Base-by-base conservation (phyloP, 2,888 invertebrate species). In the Luffia ferchaultella region DNA sequence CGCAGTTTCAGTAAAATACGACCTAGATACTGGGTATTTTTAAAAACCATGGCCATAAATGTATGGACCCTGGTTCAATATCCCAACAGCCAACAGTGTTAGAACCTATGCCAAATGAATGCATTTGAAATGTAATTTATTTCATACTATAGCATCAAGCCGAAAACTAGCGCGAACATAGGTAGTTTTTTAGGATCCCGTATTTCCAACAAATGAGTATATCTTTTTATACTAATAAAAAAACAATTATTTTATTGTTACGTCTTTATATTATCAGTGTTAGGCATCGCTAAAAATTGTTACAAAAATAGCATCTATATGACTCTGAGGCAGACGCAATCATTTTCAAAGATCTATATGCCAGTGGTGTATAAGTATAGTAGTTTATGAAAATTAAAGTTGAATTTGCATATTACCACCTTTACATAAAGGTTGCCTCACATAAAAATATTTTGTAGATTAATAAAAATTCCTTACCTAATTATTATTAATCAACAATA, bases 401-500 rank as follows among this genome's bases (percentile, higher is more conserved):
- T 30, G 30, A 30, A 30, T 3, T 3, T 30, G 30, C 30, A 30
- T n/a, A 30, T 30, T 30, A 30, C 12, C 30, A 7, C 12, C 30
- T 30, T 30, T 30, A 12, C 30, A 7, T 30, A 30, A 30, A 30
- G 30, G 30, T 30, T 30, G 30, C n/a, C n/a, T n/a, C n/a, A n/a
- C n/a, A n/a, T n/a, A n/a, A n/a, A n/a, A n/a, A n/a, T n/a, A n/a
- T n/a, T n/a, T n/a, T n/a, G n/a, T n/a, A n/a, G n/a, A n/a, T n/a
- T n/a, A n/a, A 30, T 30, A 30, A 30, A 30, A 30, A 42, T n/a
- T 42, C n/a, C 17, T 42, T 16, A 15, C 17, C 3, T 40, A 17
- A 48, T 48, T 16, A 30, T n/a, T 40, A n/a, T n/a, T 16, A 9
- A 18, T 48, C 48, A 19, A 48, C 41, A 48, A 48, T 48, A 48